A percentile compares a stretch with the other conserved stretches of the same genome.
These are phyloP conservation scores for Eufriesea mexicana DNA, from an alignment of 1,140 invertebrate genomes.

Conservation along the genomic window DNA sequence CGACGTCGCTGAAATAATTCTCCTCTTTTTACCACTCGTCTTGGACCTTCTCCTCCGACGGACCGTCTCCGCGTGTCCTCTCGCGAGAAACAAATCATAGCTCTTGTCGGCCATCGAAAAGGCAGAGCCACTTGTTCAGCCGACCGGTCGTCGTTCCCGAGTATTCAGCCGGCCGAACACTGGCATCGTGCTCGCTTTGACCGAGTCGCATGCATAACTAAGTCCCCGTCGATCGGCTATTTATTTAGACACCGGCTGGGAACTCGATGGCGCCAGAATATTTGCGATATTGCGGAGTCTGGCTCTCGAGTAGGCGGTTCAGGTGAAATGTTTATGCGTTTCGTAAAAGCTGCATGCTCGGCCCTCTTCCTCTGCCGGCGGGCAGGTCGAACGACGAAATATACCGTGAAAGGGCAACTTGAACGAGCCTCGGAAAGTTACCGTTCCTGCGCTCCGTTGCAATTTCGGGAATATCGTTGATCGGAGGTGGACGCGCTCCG, in stretches of 20 bases:
- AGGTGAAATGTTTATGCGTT: conserved; percentile 38
- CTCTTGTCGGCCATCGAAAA: conserved; percentile 8
- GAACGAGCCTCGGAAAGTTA: not conserved
- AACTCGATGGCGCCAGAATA: conserved; percentile 43
- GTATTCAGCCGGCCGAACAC: not conserved
- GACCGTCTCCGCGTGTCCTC: conserved; percentile 3
- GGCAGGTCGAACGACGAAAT: not conserved
- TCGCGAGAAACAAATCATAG: conserved; percentile 32
- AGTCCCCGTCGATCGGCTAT: conserved; percentile 26
- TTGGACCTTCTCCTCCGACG: not conserved
- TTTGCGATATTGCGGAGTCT: conserved; percentile 48
- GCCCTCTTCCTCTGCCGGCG: not conserved
- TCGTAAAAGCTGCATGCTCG: not conserved
- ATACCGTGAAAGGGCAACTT: not conserved
- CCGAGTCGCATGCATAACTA: conserved; percentile 46
- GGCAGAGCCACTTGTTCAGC: conserved; percentile 22
- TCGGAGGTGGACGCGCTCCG: no score
- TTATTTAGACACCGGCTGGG: conserved; percentile 33
- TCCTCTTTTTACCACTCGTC: not conserved
- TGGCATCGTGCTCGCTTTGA: conserved; percentile 13
- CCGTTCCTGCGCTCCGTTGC: not conserved
- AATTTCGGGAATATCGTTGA: not conserved
- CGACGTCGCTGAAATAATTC: conserved; percentile 10
- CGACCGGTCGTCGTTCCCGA: not conserved
- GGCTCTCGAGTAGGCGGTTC: conserved; percentile 16